Conservation (phyloP, 2,888 invertebrate species). For the Zaprionus obscuricornis region DNA sequence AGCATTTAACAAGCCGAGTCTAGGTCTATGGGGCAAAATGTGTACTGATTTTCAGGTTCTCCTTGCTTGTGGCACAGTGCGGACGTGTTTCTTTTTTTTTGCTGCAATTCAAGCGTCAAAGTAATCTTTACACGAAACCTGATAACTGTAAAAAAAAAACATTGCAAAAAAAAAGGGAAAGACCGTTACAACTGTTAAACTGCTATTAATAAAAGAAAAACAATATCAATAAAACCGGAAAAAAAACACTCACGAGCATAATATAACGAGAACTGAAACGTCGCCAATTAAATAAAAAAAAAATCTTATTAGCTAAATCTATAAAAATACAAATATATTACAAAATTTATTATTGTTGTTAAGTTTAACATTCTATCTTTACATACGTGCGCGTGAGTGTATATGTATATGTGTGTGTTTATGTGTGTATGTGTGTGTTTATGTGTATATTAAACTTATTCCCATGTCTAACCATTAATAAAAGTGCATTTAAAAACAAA, state of each 20-base stretch:
- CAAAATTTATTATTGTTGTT: not conserved
- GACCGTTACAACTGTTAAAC: slow-evolving; percentile 8
- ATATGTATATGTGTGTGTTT: not conserved
- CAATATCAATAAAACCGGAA: slow-evolving; percentile 30
- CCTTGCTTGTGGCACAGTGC: slow-evolving; percentile 72
- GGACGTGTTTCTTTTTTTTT: slow-evolving; percentile 68
- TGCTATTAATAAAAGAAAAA: slow-evolving; percentile 1
- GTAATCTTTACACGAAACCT: slow-evolving; percentile 29
- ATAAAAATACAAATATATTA: not conserved
- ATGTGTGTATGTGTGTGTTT: slow-evolving; percentile 15
- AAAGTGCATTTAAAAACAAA: slow-evolving; percentile 51
- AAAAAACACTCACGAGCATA: not conserved
- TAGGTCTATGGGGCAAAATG: slow-evolving; percentile 45
- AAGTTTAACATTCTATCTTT: slow-evolving; percentile 8
- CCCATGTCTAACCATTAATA: slow-evolving; percentile 19
- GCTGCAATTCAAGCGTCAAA: slow-evolving; percentile 26
- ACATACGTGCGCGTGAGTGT: no score
- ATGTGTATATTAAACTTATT: slow-evolving; percentile 13
- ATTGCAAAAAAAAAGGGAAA: slow-evolving; percentile 47
- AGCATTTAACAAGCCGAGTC: slow-evolving; percentile 28
- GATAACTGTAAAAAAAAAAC: slow-evolving; percentile 25
- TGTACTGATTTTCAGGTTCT: slow-evolving; percentile 80
- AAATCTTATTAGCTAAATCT: slow-evolving; percentile 10
- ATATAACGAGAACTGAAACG: slow-evolving; percentile 10
- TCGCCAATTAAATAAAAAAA: slow-evolving; percentile 38